phyloP scores from a whole-genome alignment of 2,797 vertebrate species.

The Sebastes diaconus region DNA sequence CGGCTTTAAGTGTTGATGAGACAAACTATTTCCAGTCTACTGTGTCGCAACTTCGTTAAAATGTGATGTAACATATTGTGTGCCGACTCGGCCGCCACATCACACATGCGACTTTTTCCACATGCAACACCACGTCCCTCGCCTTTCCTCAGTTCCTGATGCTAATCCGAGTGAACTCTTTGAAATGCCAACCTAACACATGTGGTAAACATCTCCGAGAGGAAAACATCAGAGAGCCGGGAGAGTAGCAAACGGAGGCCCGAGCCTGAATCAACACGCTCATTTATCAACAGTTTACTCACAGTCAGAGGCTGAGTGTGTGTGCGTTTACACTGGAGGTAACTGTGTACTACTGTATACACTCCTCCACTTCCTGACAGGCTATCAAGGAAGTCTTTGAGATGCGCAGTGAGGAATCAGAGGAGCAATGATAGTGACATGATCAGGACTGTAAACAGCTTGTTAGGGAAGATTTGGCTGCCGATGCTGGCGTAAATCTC shows the following conservation, averaged over 20 bases:
- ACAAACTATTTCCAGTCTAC: slow-evolving; percentile 17
- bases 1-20: slow-evolving; percentile 1
- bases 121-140: slow-evolving; percentile 7
- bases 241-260: slow-evolving; percentile 46
- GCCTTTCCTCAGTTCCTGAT: slow-evolving; percentile 39
- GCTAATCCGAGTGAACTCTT: slow-evolving; percentile 63
- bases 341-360: slow-evolving; percentile 71
- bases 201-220: slow-evolving; percentile 70
- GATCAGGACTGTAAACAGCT: slow-evolving; percentile 52
- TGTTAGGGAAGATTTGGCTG: slow-evolving; percentile 17
- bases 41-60: slow-evolving; percentile 7
- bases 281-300: slow-evolving; percentile 73
- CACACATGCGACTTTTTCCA: slow-evolving; percentile 31
- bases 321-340: slow-evolving; percentile 71
- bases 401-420: slow-evolving; percentile 55
- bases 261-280: slow-evolving; percentile 72
- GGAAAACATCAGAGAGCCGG: slow-evolving; percentile 53
- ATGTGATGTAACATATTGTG: background rate
- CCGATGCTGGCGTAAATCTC: slow-evolving; percentile 6
- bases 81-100: slow-evolving; percentile 9
- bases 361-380: slow-evolving; percentile 49
- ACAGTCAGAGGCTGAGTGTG: slow-evolving; percentile 46
- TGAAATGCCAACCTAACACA: slow-evolving; percentile 70
- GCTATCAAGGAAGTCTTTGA: slow-evolving; percentile 79
- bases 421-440: slow-evolving; percentile 50